Evolutionary conservation across 2,113 vertebrate genomes (phyloP).

Genomic region (Argyrosomus japonicus): DNA sequence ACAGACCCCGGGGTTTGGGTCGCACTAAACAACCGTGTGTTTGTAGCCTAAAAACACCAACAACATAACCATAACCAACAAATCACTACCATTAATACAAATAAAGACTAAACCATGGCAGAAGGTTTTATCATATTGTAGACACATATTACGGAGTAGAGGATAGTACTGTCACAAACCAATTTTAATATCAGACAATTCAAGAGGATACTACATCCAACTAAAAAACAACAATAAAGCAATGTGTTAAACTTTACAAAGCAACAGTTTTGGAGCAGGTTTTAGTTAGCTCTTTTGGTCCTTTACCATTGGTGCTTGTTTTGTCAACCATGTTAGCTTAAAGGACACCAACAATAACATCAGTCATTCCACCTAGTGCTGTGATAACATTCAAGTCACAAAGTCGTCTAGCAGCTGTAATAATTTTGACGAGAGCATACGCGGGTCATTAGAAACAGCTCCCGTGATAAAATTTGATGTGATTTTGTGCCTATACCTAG

Average conservation of each 20-base stretch:
- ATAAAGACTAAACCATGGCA: constrained; percentile 32
- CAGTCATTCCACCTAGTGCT: background rate
- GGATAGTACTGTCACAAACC: background rate
- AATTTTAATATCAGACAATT: constrained; percentile 7
- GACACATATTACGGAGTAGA: constrained; percentile 8
- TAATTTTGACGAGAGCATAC: too few relatives aligned
- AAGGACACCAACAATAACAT: background rate
- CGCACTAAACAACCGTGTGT: constrained; percentile 14
- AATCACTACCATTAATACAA: constrained; percentile 62
- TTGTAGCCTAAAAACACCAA: constrained; percentile 41
- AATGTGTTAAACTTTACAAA: background rate
- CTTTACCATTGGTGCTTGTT: background rate
- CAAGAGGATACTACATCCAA: background rate
- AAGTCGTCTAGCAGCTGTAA: background rate
- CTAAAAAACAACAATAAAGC: constrained; percentile 3
- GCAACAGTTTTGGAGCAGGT: background rate
- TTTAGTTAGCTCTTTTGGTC: background rate
- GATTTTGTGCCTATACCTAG: too few relatives aligned
- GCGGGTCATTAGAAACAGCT: too few relatives aligned
- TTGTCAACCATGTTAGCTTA: background rate
- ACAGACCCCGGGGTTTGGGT: constrained; percentile 12
- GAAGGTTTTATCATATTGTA: constrained; percentile 39
- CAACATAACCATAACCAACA: constrained; percentile 36
- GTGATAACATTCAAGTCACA: background rate
- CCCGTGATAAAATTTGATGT: too few relatives aligned